phyloP scores from a whole-genome alignment of 1,140 invertebrate genomes.

The Euura saliciscinereae region DNA sequence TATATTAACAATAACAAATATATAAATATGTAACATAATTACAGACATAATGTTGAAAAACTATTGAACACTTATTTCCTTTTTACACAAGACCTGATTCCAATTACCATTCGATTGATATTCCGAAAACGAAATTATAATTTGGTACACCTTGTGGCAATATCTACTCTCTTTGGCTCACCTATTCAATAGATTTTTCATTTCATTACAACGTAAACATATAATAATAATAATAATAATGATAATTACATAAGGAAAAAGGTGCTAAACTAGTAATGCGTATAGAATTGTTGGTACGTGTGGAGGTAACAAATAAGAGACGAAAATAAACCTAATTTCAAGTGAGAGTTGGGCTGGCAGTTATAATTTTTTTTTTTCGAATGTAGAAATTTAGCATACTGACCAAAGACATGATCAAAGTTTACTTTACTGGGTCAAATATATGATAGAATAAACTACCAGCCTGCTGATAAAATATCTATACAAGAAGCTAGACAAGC shows the following conservation, averaged over 20 bases:
- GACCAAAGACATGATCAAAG: too few species aligned
- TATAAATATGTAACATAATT: conserved; percentile 18
- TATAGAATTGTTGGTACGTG: not conserved
- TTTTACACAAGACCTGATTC: not conserved
- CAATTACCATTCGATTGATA: not conserved
- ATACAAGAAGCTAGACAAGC: not conserved
- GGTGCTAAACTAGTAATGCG: not conserved
- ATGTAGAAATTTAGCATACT: too few species aligned
- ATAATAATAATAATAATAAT: not conserved
- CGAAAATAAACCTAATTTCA: not conserved
- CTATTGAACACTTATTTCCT: conserved; percentile 7
- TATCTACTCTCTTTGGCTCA: not conserved
- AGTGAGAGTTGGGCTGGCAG: not conserved
- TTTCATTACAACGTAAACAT: not conserved
- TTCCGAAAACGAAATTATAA: conserved; percentile 7
- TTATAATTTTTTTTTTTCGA: not conserved
- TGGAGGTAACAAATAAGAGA: not conserved
- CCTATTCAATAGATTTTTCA: not conserved
- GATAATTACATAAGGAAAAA: not conserved
- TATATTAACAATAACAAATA: conserved; percentile 15
- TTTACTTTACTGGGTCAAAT: too few species aligned
- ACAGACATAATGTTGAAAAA: not conserved
- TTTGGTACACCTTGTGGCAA: too few species aligned
- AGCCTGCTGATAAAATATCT: not conserved
- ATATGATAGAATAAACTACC: not conserved